phyloP scores from a whole-genome alignment of 2,888 invertebrate species.

The Neelides folsomi region DNA sequence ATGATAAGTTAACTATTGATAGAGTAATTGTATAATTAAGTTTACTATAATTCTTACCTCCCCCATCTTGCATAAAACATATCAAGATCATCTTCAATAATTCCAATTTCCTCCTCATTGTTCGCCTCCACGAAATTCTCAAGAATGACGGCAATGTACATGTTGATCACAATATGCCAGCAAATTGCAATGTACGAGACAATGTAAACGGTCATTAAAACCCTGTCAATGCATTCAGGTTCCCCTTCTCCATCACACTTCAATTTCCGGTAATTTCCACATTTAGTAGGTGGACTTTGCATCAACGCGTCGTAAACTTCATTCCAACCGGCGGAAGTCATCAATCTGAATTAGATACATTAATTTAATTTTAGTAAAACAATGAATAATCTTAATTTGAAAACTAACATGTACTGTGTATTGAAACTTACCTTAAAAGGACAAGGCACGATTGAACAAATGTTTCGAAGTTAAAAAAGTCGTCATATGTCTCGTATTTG shows the following conservation, averaged over 20 bases:
- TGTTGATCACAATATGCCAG: slow-evolving; percentile 94
- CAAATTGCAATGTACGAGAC: slow-evolving; percentile 89
- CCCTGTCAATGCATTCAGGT: not conserved
- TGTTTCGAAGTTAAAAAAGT: slow-evolving; percentile 90
- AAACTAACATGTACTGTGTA: too few relatives aligned
- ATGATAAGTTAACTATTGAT: not conserved
- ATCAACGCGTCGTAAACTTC: slow-evolving; percentile 73
- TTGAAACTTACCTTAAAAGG: slow-evolving; percentile 52
- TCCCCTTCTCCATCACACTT: slow-evolving; percentile 5
- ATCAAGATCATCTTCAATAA: slow-evolving; percentile 90
- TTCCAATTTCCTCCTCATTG: slow-evolving; percentile 89
- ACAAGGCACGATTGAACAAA: slow-evolving; percentile 87
- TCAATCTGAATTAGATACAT: slow-evolving; percentile 48
- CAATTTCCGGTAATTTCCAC: slow-evolving; percentile 36
- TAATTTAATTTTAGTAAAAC: too few relatives aligned
- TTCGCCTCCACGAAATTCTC: slow-evolving; percentile 96
- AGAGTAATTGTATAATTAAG: not conserved
- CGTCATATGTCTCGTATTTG: slow-evolving; percentile 75
- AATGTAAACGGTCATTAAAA: slow-evolving; percentile 80
- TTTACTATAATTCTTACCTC: slow-evolving; percentile 46
- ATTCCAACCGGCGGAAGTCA: slow-evolving; percentile 94
- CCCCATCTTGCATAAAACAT: slow-evolving; percentile 96
- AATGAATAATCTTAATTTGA: too few relatives aligned
- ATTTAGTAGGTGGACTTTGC: slow-evolving; percentile 48
- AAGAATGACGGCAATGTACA: slow-evolving; percentile 93